phyloP scores from a whole-genome alignment of 2,797 vertebrate species.

The Borostomias antarcticus region DNA sequence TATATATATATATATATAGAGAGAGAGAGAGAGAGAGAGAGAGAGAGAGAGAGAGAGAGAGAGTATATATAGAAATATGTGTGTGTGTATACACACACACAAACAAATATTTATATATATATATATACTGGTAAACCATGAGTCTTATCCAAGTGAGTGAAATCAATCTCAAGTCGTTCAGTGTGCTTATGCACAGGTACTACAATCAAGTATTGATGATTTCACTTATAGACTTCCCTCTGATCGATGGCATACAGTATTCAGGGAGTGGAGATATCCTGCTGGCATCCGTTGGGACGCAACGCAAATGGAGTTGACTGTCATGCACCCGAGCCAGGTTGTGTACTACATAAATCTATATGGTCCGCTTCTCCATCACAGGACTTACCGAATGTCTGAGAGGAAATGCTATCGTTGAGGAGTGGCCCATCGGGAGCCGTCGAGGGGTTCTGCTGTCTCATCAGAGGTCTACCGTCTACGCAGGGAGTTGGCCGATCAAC shows the following conservation, averaged over 20 bases:
- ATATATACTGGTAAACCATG: slow-evolving; percentile 25
- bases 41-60: no score
- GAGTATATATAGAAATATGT: no score
- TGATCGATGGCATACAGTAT: slow-evolving; percentile 44
- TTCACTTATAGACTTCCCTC: slow-evolving; percentile 34
- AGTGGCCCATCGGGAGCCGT: slow-evolving; percentile 50
- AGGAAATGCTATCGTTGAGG: slow-evolving; percentile 39
- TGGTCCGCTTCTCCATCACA: slow-evolving; percentile 12
- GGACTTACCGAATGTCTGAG: slow-evolving; percentile 21
- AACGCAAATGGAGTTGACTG: slow-evolving; percentile 19
- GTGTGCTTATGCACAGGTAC: slow-evolving; percentile 11
- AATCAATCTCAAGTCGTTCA: slow-evolving; percentile 21
- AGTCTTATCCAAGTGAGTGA: slow-evolving; percentile 22
- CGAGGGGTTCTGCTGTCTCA: slow-evolving; percentile 34
- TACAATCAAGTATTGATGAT: slow-evolving; percentile 34
- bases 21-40: no score
- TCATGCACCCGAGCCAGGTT: slow-evolving; percentile 42
- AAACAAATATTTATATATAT: no score
- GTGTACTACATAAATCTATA: slow-evolving; percentile 39
- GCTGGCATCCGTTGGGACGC: slow-evolving; percentile 21
- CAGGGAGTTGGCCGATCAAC: slow-evolving; percentile 51
- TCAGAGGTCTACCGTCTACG: slow-evolving; percentile 36
- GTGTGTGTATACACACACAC: no score
- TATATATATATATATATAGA: no score
- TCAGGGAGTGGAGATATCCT: slow-evolving; percentile 43